Base-by-base conservation (phyloP, 1,140 invertebrate genomes). In the Drosophila azteca region DNA sequence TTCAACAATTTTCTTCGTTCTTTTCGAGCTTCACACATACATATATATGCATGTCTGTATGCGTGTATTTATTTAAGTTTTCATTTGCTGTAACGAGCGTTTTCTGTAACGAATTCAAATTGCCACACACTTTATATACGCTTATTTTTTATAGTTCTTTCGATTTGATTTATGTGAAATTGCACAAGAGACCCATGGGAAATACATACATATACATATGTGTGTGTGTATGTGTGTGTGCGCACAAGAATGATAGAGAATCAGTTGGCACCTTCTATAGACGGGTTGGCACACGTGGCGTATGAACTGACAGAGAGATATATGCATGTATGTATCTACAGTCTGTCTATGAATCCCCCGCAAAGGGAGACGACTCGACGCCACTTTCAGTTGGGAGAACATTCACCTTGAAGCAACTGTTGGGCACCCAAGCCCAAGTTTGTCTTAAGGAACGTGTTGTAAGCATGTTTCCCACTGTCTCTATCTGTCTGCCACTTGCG, bases 141-240 rank as follows among this genome's bases (percentile, higher is more conserved):
- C 46, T 53, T 72, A 55, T 48, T 74, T 81, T 80, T 74, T 85
- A 78, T 85, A 77, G 82, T 87, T 13, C 5, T 71, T 66, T 62
- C 46, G 45, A 82, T 87, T 87, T 82, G 82, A 85, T 85, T 85
- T 85, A 87, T 87, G 76, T 50, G 48, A 53, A 70, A 70, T 82
- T 81, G 68, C 77, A 67, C 67, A 84, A 84, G 81, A 43, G 39
- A 53, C 61, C 46, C 39, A 8, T 29, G 60, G 17, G 17, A 41
- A 39, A 48, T 48, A 52, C 5, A 39, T 45, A 7, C 20, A 7
- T 49, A 46, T 1, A 1, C 17, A 6, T 6, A 24, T 6, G n/a
- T 20, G 1, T 20, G 0, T 20, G 17, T 20, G 17, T 20, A 20
- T 20, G 17, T 20, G 17, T 29, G 17, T 62, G 48, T 69, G 29